Base-by-base conservation (phyloP, 2,797 vertebrate species). In the Molossus molossus region DNA sequence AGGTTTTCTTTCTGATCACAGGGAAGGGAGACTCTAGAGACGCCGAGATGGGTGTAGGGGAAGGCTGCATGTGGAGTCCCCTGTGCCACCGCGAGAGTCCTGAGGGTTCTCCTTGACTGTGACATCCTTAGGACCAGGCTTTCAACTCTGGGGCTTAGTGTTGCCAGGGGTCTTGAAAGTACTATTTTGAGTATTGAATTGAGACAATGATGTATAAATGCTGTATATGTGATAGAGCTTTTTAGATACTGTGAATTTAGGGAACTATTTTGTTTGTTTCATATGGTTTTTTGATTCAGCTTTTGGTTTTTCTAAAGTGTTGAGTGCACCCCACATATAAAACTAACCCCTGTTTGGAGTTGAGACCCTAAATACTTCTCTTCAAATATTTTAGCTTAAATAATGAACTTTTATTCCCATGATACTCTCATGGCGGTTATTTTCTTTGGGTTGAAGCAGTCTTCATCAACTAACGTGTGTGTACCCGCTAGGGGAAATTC, bases 161-260 rank as follows among this genome's bases (percentile, higher is more conserved):
- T 77, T 12, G 48, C 64, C 17, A 2, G 6, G 53, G 62, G 14
- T 62, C 83, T 72, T 29, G 6, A 55, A 87, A 92, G 82, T 20
- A 17, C 70, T 69, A 0, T 57, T 67, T 27, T 79, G 76, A 91
- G n/a, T 83, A 4, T 17, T 77, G 72, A 82, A 20, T 65, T 70
- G 69, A 84, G 92, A 67, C 81, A 82, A 1, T 21, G 29, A 73
- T 17, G 3, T 64, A 50, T 57, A 82, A 48, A 48, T 87, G n/a
- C 82, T 77, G 0, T 76, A 1, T 87, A 12, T 84, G 75, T 89
- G 48, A 48, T 60, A 73, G 17, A 21, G n/a, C 23, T 57, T 2
- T 70, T 62, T 83, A 67, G 50, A 29, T 80, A 70, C 65, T 72
- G 1, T 84, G 72, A 62, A 40, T 94, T 94, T 82, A 60, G n/a